phyloP scores from a whole-genome alignment of 92 coral and sea anemone genomes.

The Muricea muricata region DNA sequence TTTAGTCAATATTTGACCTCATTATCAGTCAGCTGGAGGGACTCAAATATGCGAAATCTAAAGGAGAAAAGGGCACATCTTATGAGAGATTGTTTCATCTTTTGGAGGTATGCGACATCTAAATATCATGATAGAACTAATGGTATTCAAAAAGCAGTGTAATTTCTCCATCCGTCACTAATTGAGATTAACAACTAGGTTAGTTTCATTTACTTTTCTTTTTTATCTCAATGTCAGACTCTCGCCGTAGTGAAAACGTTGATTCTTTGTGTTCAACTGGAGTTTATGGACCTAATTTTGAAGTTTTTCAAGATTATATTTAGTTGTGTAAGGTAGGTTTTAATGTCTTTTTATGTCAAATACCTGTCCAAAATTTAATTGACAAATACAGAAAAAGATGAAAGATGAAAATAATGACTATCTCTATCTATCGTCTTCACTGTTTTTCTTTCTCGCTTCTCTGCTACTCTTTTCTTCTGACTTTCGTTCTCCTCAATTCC shows the following conservation, averaged over 20 bases:
- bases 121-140: not conserved
- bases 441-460: too few species aligned
- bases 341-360: not conserved
- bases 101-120: constrained; percentile 73
- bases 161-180: too few species aligned
- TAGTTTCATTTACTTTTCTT: too few species aligned
- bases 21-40: constrained; percentile 82
- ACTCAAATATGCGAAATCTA: constrained; percentile 58
- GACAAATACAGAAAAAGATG: too few species aligned
- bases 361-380: too few species aligned
- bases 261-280: constrained; percentile 82
- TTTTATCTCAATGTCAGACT: constrained; percentile 57
- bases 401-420: too few species aligned
- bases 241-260: constrained; percentile 86
- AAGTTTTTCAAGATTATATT: constrained; percentile 83
- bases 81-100: constrained; percentile 76
- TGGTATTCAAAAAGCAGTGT: too few species aligned
- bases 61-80: constrained; percentile 70
- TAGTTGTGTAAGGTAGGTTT: constrained; percentile 80
- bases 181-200: too few species aligned
- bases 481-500: too few species aligned
- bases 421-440: too few species aligned
- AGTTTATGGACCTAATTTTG: constrained; percentile 80
- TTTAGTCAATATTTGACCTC: constrained; percentile 77
- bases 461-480: too few species aligned